Percentiles rank a stretch among this genome's conserved stretches.
Evolutionary conservation across 2,797 vertebrate species (phyloP).

Genomic region (Lindbergichthys nudifrons): DNA sequence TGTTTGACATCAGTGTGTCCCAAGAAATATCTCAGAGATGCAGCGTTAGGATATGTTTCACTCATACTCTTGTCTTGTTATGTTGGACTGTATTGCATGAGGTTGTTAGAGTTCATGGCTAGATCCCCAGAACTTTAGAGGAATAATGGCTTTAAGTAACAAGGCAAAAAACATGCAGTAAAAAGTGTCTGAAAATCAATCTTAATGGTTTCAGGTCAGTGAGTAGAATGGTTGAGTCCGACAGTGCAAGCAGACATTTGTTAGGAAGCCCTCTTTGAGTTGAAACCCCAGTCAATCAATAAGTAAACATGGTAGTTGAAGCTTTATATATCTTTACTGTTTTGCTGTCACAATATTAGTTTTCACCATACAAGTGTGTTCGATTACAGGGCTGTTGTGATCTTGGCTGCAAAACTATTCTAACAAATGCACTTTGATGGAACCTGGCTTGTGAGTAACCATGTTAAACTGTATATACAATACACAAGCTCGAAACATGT

Average conservation of each 20-base stretch:
- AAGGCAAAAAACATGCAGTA: conserved; percentile 12
- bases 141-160: conserved; percentile 27
- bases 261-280: conserved; percentile 18
- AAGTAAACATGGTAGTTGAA: conserved; percentile 24
- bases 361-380: neutral
- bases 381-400: neutral
- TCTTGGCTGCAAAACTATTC: neutral
- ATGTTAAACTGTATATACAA: neutral
- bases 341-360: conserved; percentile 14
- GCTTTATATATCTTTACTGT: conserved; percentile 21
- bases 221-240: conserved; percentile 12
- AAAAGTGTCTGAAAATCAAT: conserved; percentile 43
- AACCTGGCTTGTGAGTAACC: neutral
- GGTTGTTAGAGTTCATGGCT: conserved; percentile 5
- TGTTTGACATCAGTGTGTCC: neutral
- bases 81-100: neutral
- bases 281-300: conserved; percentile 45
- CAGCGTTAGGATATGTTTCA: conserved; percentile 9
- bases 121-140: conserved; percentile 2
- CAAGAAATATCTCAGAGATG: conserved; percentile 18
- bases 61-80: neutral
- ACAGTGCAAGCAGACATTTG: conserved; percentile 28
- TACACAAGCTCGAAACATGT: neutral
- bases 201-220: conserved; percentile 23
- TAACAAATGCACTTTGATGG: neutral